Evolutionary conservation across 2,888 invertebrate genomes (phyloP).

Genomic region (Megastigmus dorsalis): DNA sequence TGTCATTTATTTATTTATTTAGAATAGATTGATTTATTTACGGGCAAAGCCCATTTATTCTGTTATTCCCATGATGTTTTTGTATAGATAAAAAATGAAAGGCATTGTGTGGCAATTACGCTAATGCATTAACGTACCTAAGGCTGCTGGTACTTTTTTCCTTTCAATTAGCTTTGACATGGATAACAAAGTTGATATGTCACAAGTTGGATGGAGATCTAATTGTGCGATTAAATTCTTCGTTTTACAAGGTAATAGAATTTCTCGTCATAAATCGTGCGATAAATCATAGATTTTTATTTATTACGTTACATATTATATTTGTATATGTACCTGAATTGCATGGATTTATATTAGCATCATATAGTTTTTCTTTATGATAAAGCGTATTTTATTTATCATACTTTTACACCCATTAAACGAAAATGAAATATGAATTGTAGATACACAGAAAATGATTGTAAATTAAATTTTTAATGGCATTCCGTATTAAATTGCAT

Average conservation of each 20-base stretch:
- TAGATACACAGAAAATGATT: neutral
- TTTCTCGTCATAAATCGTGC: constrained; percentile 33
- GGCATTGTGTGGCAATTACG: neutral
- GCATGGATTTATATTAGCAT: constrained; percentile 18
- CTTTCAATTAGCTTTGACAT: constrained; percentile 9
- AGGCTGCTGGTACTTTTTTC: constrained; percentile 10
- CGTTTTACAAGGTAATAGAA: constrained; percentile 10
- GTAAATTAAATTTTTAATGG: constrained; percentile 1
- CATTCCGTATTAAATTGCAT: neutral
- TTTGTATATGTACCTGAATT: constrained; percentile 45
- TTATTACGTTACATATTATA: constrained; percentile 34
- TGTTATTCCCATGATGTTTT: constrained; percentile 13
- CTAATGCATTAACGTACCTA: neutral
- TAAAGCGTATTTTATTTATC: no score
- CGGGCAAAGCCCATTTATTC: constrained; percentile 20
- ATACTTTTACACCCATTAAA: neutral
- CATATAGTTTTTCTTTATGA: constrained; percentile 6
- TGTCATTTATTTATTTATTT: constrained; percentile 40
- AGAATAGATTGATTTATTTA: constrained; percentile 15
- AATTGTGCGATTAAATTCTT: constrained; percentile 12
- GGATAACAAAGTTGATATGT: neutral
- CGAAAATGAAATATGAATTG: neutral
- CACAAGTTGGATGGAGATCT: constrained; percentile 3
- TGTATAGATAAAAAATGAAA: neutral
- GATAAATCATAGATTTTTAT: constrained; percentile 36